Evolutionary conservation across 2,888 invertebrate genomes (phyloP).

Genomic region (Nebria brevicollis): DNA sequence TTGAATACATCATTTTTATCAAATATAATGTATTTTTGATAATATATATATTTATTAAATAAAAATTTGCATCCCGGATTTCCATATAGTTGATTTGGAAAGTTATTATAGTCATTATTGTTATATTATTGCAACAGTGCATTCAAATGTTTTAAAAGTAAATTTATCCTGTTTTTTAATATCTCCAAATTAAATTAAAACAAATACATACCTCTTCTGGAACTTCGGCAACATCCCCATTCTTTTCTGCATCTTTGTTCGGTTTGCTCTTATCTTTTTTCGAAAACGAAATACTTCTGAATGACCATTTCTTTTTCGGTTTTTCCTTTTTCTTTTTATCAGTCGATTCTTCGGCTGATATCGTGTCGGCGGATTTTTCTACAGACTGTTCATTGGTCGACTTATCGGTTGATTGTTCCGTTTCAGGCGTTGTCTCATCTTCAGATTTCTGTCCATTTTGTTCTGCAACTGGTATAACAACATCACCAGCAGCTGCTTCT

Average conservation of each 20-base stretch:
- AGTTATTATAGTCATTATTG: too few relatives aligned
- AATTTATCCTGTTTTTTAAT: too few relatives aligned
- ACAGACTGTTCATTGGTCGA: constrained; percentile 64
- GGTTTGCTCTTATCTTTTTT: constrained; percentile 89
- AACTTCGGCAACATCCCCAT: constrained; percentile 67
- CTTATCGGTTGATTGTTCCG: constrained; percentile 53
- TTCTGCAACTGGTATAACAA: not conserved
- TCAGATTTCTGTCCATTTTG: constrained; percentile 53
- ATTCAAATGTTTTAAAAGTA: too few relatives aligned
- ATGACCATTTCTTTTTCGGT: constrained; percentile 90
- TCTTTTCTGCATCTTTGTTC: constrained; percentile 71
- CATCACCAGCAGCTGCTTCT: constrained; percentile 19
- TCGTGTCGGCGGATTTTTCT: constrained; percentile 54
- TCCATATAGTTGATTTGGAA: too few relatives aligned
- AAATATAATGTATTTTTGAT: too few relatives aligned
- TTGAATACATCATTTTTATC: too few relatives aligned
- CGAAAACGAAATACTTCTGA: constrained; percentile 87
- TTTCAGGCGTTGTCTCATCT: constrained; percentile 51
- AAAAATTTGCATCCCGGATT: too few relatives aligned
- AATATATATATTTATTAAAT: too few relatives aligned
- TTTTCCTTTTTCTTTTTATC: constrained; percentile 61
- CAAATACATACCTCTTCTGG: constrained; percentile 71
- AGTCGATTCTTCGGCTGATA: constrained; percentile 56
- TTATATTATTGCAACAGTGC: too few relatives aligned
- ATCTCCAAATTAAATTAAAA: not conserved